phyloP scores from a whole-genome alignment of 2,888 invertebrate species.

The Agriopis marginaria region DNA sequence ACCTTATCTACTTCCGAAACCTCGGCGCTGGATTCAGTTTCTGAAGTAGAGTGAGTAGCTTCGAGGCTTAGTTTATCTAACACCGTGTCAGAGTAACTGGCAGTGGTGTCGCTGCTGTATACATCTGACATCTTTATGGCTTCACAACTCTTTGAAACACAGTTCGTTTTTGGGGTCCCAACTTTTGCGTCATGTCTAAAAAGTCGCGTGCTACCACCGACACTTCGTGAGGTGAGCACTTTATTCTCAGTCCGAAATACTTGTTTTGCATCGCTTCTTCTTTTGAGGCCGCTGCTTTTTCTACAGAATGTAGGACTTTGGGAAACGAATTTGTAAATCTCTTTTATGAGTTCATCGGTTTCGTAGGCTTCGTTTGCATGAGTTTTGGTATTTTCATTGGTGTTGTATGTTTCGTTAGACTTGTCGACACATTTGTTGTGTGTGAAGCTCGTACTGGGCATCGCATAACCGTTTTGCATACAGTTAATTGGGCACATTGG shows the following conservation, averaged over 20 bases:
- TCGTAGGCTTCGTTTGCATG: slow-evolving; percentile 57
- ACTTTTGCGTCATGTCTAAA: slow-evolving; percentile 70
- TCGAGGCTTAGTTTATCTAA: slow-evolving; percentile 70
- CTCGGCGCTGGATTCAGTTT: slow-evolving; percentile 60
- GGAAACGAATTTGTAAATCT: slow-evolving; percentile 76
- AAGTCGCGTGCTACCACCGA: slow-evolving; percentile 59
- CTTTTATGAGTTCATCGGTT: slow-evolving; percentile 75
- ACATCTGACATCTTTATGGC: slow-evolving; percentile 64
- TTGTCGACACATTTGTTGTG: slow-evolving; percentile 62
- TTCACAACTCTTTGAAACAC: slow-evolving; percentile 78
- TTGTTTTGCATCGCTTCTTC: slow-evolving; percentile 24
- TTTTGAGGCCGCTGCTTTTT: slow-evolving; percentile 41
- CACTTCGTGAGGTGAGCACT: slow-evolving; percentile 63
- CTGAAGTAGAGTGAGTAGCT: slow-evolving; percentile 56
- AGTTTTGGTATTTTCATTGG: slow-evolving; percentile 50
- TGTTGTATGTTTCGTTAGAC: slow-evolving; percentile 53
- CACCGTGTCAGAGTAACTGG: slow-evolving; percentile 72
- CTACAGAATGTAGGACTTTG: slow-evolving; percentile 57
- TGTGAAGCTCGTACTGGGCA: slow-evolving; percentile 67
- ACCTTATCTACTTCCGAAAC: slow-evolving; percentile 56
- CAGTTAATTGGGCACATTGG: slow-evolving; percentile 73
- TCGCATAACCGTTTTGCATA: slow-evolving; percentile 64
- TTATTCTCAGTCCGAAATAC: slow-evolving; percentile 43
- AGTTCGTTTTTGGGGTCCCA: slow-evolving; percentile 67
- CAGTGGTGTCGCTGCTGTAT: slow-evolving; percentile 57